Evolutionary conservation across 2,797 vertebrate genomes (phyloP).

Genomic region (Sitta carolinensis): DNA sequence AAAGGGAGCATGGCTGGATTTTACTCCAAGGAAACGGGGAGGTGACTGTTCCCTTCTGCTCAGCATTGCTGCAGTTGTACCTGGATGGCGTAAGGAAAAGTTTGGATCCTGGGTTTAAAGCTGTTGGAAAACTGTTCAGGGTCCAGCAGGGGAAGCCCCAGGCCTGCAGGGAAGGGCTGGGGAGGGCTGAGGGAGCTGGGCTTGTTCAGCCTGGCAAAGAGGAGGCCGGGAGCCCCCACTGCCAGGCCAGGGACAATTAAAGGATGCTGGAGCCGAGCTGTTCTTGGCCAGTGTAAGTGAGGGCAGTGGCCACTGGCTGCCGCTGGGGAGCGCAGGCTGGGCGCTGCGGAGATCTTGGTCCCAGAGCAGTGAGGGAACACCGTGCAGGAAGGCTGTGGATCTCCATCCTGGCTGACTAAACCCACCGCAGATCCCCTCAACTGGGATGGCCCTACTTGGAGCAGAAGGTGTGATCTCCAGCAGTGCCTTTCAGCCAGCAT

Average conservation of each 20-base stretch:
- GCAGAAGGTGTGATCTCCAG: neutral
- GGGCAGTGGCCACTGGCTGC: neutral
- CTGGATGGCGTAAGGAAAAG: neutral
- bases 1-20: neutral
- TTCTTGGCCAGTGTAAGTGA: neutral
- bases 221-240: neutral
- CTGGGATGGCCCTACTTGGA: neutral
- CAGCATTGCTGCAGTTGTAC: neutral
- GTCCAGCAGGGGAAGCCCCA: neutral
- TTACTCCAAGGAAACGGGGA: rapidly evolving
- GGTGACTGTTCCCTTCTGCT: neutral
- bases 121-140: neutral
- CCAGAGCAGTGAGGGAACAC: neutral
- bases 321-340: neutral
- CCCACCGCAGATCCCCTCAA: neutral
- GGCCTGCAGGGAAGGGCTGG: neutral
- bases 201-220: neutral
- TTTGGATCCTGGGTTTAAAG: neutral
- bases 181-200: neutral
- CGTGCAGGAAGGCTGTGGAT: neutral
- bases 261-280: neutral
- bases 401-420: neutral
- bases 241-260: neutral
- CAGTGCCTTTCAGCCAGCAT: neutral
- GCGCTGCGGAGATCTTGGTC: neutral